Percentiles rank a stretch among this genome's conserved stretches.
These are phyloP conservation scores for Drosophila paulistorum DNA, from an alignment of 1,140 invertebrate species.

Conservation along the genomic window DNA sequence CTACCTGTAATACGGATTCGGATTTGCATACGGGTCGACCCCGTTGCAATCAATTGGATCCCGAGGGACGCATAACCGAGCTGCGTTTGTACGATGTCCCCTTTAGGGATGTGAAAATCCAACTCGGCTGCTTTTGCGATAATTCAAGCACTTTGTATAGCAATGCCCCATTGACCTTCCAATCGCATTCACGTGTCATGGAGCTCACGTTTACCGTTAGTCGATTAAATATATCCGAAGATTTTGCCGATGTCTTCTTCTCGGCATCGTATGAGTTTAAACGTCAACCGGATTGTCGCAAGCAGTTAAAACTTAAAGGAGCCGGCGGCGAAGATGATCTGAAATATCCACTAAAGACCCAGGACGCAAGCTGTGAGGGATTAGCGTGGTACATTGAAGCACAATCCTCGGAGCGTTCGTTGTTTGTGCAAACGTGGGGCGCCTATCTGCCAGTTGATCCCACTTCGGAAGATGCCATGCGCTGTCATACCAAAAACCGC, in stretches of 20 bases:
- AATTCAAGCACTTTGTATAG: conserved; percentile 85
- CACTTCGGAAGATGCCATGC: conserved; percentile 84
- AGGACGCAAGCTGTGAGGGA: conserved; percentile 88
- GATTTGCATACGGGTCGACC: conserved; percentile 89
- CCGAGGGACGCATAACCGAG: conserved; percentile 85
- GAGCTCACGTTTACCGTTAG: conserved; percentile 87
- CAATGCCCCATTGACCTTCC: conserved; percentile 85
- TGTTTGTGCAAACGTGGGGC: conserved; percentile 90
- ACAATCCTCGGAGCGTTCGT: conserved; percentile 87
- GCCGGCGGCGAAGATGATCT: conserved; percentile 86
- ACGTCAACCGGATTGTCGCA: conserved; percentile 86
- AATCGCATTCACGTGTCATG: conserved; percentile 86
- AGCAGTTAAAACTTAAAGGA: conserved; percentile 86
- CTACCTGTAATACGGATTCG: conserved; percentile 87
- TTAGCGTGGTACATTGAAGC: conserved; percentile 90
- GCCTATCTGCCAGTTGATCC: conserved; percentile 84
- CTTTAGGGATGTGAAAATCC: conserved; percentile 86
- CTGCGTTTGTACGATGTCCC: conserved; percentile 87
- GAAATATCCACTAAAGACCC: conserved; percentile 85
- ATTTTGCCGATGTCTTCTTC: conserved; percentile 88
- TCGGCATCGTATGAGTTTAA: conserved; percentile 88
- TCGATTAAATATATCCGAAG: conserved; percentile 88
- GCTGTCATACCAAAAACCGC: conserved; percentile 86
- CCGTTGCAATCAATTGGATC: conserved; percentile 84
- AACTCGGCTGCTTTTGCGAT: conserved; percentile 87